Evolutionary conservation across 2,888 invertebrate species (phyloP).

Genomic region (Phengaris arion): DNA sequence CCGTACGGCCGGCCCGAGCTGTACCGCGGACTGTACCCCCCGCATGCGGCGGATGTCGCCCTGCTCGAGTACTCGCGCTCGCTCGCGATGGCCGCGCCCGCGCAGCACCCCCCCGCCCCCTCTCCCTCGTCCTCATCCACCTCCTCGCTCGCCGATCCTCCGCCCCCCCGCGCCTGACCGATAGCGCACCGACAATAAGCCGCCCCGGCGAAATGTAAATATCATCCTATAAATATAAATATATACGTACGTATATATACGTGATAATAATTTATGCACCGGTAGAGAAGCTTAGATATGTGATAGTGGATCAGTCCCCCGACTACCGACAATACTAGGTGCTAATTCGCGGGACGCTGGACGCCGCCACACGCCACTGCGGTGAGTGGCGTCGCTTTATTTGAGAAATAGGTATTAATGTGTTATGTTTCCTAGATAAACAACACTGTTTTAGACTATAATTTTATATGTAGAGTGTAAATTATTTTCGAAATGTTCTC

Average conservation of each 20-base stretch:
- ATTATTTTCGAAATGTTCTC: slow-evolving; percentile 66
- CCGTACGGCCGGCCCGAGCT: slow-evolving; percentile 88
- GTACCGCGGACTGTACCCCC: slow-evolving; percentile 88
- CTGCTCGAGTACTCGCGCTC: slow-evolving; percentile 87
- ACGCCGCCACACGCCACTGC: slow-evolving; percentile 72
- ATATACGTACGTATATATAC: slow-evolving; percentile 76
- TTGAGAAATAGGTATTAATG: slow-evolving; percentile 71
- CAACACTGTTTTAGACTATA: slow-evolving; percentile 66
- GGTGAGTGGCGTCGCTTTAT: slow-evolving; percentile 34
- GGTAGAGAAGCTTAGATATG: slow-evolving; percentile 76
- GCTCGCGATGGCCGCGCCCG: slow-evolving; percentile 62
- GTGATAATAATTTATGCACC: slow-evolving; percentile 76
- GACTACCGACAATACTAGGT: slow-evolving; percentile 79
- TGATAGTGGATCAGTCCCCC: slow-evolving; percentile 73
- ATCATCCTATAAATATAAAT: slow-evolving; percentile 64
- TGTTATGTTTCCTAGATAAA: slow-evolving; percentile 71
- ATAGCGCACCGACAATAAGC: slow-evolving; percentile 75
- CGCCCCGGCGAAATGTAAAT: slow-evolving; percentile 56
- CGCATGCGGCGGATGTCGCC: slow-evolving; percentile 81
- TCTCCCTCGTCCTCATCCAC: slow-evolving; percentile 82
- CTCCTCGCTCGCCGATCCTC: slow-evolving; percentile 81
- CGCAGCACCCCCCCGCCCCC: slow-evolving; percentile 73
- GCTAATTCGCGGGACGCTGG: slow-evolving; percentile 68
- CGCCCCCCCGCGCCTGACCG: slow-evolving; percentile 77
- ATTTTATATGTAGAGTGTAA: slow-evolving; percentile 69